Evolutionary conservation across 1,140 invertebrate genomes (phyloP), one percentile per base, ranked within the genome.

Genomic region (Helicoverpa zea): DNA sequence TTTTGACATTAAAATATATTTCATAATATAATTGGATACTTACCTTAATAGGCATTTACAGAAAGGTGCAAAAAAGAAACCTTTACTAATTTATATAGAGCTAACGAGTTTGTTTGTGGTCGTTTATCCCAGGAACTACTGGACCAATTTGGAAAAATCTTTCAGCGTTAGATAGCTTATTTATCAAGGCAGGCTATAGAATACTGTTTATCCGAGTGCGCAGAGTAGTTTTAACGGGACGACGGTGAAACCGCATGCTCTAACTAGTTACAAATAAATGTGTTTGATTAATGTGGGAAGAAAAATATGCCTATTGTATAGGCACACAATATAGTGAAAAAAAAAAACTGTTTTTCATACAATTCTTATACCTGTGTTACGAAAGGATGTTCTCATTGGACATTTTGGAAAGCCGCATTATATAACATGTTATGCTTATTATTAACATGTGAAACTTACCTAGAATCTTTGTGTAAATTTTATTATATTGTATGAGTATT

Each of bases 371-470:
- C 23, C 23, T 23, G 2, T n/a, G 11, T 14, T 66, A 43, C 12
- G 43, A 18, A 66, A 66, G 63, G 63, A 66, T 23, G 35, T 16
- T n/a, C 43, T 13, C n/a, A 14, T 66, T 12, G 12, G 47, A 66
- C 35, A 66, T 49, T 66, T 66, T 66, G 63, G 63, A 66, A 66
- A 66, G 63, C n/a, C 3, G 10, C 2, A 14, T 66, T 66, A 66
- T 66, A 16, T 16, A 66, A 66, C 10, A 0, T 66, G 16, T 66
- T 66, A 29, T 59, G 58, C 29, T 66, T 66, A 47, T 64, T 43
- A 14, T 47, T 18, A 23, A 16, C 43, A n/a, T 47, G 63, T 66
- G 43, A 66, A 18, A 66, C 63, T 35, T 49, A 43, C 63, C 43
- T 66, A 66, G 63, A 49, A 49, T 35, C 10, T 18, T 43, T 18